Conservation (phyloP, 1,140 invertebrate genomes). For the Eubasilissa regina region DNA sequence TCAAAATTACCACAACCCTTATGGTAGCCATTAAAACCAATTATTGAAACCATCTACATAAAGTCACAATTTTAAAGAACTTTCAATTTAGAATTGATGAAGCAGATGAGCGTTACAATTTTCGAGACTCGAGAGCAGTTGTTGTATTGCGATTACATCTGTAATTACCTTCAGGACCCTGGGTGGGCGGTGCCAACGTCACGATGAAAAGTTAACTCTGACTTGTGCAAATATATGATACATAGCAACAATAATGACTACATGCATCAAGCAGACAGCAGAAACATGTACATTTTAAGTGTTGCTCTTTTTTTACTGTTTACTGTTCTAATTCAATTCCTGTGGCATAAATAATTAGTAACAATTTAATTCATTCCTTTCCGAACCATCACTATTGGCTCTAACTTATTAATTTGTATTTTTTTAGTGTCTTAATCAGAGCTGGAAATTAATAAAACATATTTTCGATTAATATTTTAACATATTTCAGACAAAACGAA, state of each 20-base stretch:
- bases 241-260: conserved; percentile 37
- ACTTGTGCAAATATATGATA: conserved; percentile 51
- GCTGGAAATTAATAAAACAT: too few species aligned
- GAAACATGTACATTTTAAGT: background rate
- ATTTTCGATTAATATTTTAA: too few species aligned
- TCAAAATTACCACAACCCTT: background rate
- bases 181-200: conserved; percentile 45
- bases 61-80: background rate
- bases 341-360: background rate
- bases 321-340: background rate
- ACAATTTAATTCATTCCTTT: too few species aligned
- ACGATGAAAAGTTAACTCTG: conserved; percentile 49
- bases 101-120: conserved; percentile 5
- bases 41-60: background rate
- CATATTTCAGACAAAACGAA: too few species aligned
- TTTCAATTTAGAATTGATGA: conserved; percentile 34
- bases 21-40: background rate
- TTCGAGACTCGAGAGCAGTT: background rate
- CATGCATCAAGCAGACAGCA: conserved; percentile 38
- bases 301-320: conserved; percentile 22
- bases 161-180: conserved; percentile 46
- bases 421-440: too few species aligned
- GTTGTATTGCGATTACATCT: conserved; percentile 48
- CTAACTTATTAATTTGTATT: too few species aligned
- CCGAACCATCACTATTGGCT: too few species aligned